These are phyloP conservation scores for Xiphydria camelus DNA, from an alignment of 2,888 invertebrate genomes.

Conservation along the genomic window DNA sequence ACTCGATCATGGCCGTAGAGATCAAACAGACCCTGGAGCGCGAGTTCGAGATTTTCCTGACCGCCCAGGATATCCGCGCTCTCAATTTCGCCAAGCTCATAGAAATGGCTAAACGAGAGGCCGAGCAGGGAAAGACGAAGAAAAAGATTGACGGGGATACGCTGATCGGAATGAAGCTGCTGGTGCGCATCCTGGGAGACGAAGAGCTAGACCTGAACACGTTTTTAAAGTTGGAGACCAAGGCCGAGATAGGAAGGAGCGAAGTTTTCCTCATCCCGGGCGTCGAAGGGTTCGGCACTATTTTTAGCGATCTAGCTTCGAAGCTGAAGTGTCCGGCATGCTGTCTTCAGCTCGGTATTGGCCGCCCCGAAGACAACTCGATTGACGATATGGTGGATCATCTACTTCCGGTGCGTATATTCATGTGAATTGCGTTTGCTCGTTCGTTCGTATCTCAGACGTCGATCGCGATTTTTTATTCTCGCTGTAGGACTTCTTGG, in stretches of 20 bases:
- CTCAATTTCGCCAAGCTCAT: constrained; percentile 73
- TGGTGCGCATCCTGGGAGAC: constrained; percentile 27
- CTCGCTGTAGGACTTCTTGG: constrained; percentile 66
- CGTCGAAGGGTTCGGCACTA: constrained; percentile 50
- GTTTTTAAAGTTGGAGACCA: constrained; percentile 35
- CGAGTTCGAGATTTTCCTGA: constrained; percentile 84
- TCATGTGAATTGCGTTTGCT: no score
- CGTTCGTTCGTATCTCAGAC: no score
- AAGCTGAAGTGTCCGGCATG: constrained; percentile 46
- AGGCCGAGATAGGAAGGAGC: constrained; percentile 26
- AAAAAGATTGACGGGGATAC: constrained; percentile 12
- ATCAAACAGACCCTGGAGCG: constrained; percentile 90
- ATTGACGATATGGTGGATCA: constrained; percentile 61
- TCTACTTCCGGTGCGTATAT: constrained; percentile 64
- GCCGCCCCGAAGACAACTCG: constrained; percentile 55
- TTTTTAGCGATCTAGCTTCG: constrained; percentile 44
- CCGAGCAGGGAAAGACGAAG: no score
- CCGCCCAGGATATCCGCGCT: constrained; percentile 82
- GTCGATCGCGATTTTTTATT: constrained; percentile 16
- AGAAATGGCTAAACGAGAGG: constrained; percentile 46
- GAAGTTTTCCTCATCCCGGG: constrained; percentile 55
- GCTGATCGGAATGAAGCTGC: constrained; percentile 31
- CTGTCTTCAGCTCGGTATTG: constrained; percentile 40
- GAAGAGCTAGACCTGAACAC: constrained; percentile 21
- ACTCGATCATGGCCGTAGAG: constrained; percentile 96